A percentile compares a stretch with the other conserved stretches of the same genome.
These are phyloP conservation scores for Phataginus tricuspis DNA, from an alignment of 2,797 vertebrate species.

Conservation along the genomic window DNA sequence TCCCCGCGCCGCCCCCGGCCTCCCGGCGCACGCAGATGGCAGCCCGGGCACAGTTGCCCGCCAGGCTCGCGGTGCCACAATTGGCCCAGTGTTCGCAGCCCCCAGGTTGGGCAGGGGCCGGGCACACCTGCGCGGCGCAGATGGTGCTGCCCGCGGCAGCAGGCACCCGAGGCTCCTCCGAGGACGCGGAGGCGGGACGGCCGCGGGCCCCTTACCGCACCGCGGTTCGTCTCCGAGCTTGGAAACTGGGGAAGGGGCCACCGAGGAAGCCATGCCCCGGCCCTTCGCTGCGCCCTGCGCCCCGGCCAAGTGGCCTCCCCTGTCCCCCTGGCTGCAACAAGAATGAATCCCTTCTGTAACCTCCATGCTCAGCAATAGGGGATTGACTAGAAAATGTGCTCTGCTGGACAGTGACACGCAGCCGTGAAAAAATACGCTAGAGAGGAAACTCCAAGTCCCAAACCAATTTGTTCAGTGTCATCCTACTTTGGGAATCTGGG, in stretches of 20 bases:
- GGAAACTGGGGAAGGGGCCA: not conserved
- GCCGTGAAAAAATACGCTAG: accelerated
- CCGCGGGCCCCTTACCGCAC: accelerated
- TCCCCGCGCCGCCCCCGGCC: not conserved
- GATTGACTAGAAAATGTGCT: not conserved
- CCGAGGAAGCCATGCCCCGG: not conserved
- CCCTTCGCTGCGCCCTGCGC: accelerated
- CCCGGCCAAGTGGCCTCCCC: not conserved
- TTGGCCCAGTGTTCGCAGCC: constrained; percentile 79
- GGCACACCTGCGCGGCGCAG: constrained; percentile 83
- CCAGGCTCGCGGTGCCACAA: constrained; percentile 76
- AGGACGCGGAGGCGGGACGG: not conserved
- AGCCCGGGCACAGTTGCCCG: constrained; percentile 81
- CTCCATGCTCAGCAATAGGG: not conserved
- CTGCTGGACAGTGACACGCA: no score
- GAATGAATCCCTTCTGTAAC: not conserved
- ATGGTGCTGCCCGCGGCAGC: constrained; percentile 70
- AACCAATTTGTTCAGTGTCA: accelerated
- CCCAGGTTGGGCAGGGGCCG: constrained; percentile 66
- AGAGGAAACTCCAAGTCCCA: not conserved
- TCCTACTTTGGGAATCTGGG: not conserved
- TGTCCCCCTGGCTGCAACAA: not conserved
- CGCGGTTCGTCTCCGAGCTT: not conserved
- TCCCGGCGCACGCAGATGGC: constrained; percentile 80
- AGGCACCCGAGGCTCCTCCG: constrained; percentile 17